Evolutionary conservation across 2,113 vertebrate genomes (phyloP), one percentile per base, ranked within the genome.

Genomic region (Silurus asotus): DNA sequence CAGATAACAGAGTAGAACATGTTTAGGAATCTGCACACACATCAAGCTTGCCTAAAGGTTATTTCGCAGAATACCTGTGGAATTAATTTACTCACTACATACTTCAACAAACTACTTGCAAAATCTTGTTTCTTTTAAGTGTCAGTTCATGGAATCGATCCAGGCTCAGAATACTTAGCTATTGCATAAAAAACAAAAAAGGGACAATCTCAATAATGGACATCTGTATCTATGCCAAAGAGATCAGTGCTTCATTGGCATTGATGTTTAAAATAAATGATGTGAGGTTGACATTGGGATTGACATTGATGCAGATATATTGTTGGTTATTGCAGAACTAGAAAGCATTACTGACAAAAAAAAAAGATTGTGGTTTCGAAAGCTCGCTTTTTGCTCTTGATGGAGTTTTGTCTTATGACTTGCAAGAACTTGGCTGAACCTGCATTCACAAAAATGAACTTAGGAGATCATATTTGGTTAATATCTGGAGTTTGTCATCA

Each of bases 231-330:
- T 9, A 49, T 81, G 77, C 78, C 65, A 80, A 67, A 45, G 84
- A 17, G 13, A 51, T 70, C 65, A 62, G 51, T 56, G 51, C 37
- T 56, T 48, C 0, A 13, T 82, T 80, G 77, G 77, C 56, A 80
- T 3, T 80, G 80, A 82, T 51, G 61, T 82, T 53, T 65, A 48
- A 82, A 53, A 53, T 65, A 53, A 82, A 65, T 25, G 80, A 82
- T 82, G 8, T 5, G 10, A 82, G 45, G 45, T 82, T 82, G 80
- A 82, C 80, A 65, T 65, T 82, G 61, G 61, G 61, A 58, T 58
- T 72, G 82, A 72, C 82, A 83, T 58, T 83, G 65, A 83, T 62
- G 45, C 19, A 70, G 65, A 83, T 83, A 45, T 58, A 83, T 56
- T 72, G 25, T 56, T 72, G 17, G 17, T 28, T 69, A 53, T 20